These are phyloP conservation scores for Morone saxatilis DNA, from an alignment of 2,113 vertebrate genomes.

Conservation along the genomic window DNA sequence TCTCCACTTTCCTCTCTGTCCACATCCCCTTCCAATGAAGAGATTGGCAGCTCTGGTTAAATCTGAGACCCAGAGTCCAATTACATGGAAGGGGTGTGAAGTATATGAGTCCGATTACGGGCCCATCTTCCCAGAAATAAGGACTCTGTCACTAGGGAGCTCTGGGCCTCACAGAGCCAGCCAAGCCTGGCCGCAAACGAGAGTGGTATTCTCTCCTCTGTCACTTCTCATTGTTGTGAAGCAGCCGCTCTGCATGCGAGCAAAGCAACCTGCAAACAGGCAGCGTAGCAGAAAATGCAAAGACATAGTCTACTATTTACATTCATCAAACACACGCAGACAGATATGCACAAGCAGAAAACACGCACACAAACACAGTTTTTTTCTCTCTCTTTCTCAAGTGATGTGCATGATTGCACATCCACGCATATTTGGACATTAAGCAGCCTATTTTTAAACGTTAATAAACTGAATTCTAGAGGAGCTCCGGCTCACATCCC, in stretches of 20 bases:
- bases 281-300: constrained; percentile 43
- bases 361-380: background rate
- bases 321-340: constrained; percentile 20
- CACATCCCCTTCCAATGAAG: constrained; percentile 30
- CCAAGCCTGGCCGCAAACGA: constrained; percentile 61
- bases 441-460: constrained; percentile 53
- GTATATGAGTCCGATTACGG: constrained; percentile 72
- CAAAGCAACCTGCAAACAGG: constrained; percentile 50
- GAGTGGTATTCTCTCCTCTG: constrained; percentile 69
- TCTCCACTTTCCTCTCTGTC: constrained; percentile 35
- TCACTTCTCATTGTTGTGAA: constrained; percentile 72
- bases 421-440: constrained; percentile 31
- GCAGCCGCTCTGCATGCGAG: constrained; percentile 20
- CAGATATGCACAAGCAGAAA: background rate
- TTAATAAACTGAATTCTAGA: constrained; percentile 55
- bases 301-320: constrained; percentile 41
- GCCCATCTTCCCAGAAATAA: constrained; percentile 75
- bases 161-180: constrained; percentile 55
- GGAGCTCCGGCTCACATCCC: constrained; percentile 40
- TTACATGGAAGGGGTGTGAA: constrained; percentile 62
- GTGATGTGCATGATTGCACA: constrained; percentile 31
- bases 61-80: constrained; percentile 65
- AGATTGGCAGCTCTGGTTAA: constrained; percentile 68
- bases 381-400: constrained; percentile 8
- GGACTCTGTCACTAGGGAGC: constrained; percentile 66